Conservation (phyloP, 2,888 invertebrate species). For the Cryptocheilus praepositus region DNA sequence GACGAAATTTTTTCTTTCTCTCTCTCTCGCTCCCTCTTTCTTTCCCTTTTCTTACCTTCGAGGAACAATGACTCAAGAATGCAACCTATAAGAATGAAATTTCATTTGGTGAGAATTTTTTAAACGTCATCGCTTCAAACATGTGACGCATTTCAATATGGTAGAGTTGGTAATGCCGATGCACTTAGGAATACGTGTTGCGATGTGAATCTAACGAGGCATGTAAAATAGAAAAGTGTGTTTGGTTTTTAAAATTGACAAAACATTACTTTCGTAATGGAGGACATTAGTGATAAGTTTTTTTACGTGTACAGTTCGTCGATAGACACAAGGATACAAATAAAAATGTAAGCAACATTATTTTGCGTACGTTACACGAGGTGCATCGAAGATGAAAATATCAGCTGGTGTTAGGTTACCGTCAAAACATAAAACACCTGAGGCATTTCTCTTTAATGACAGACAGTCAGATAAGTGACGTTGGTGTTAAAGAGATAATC, state of each 20-base stretch:
- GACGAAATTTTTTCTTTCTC: too few relatives aligned
- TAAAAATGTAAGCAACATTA: slow-evolving; percentile 87
- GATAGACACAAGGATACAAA: slow-evolving; percentile 89
- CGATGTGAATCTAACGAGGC: not conserved
- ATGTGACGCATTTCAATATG: too few relatives aligned
- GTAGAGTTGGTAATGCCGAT: not conserved
- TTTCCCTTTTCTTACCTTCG: too few relatives aligned
- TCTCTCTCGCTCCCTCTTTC: too few relatives aligned
- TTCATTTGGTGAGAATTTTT: too few relatives aligned
- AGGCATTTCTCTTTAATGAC: slow-evolving; percentile 8
- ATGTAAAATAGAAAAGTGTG: slow-evolving; percentile 26
- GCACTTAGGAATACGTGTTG: not conserved
- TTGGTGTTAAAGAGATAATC: slow-evolving; percentile 30
- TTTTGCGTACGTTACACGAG: slow-evolving; percentile 8
- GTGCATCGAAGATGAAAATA: slow-evolving; percentile 10
- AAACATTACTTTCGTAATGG: slow-evolving; percentile 75
- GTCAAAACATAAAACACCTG: slow-evolving; percentile 22
- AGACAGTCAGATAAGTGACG: slow-evolving; percentile 19
- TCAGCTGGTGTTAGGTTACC: slow-evolving; percentile 42
- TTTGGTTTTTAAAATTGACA: slow-evolving; percentile 27
- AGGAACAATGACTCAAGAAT: too few relatives aligned
- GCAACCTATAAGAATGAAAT: too few relatives aligned
- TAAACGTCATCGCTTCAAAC: too few relatives aligned
- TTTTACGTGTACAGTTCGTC: slow-evolving; percentile 94
- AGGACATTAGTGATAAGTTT: slow-evolving; percentile 87